These are phyloP conservation scores for Penaeus chinensis DNA, from an alignment of 1,140 invertebrate species.

Conservation along the genomic window DNA sequence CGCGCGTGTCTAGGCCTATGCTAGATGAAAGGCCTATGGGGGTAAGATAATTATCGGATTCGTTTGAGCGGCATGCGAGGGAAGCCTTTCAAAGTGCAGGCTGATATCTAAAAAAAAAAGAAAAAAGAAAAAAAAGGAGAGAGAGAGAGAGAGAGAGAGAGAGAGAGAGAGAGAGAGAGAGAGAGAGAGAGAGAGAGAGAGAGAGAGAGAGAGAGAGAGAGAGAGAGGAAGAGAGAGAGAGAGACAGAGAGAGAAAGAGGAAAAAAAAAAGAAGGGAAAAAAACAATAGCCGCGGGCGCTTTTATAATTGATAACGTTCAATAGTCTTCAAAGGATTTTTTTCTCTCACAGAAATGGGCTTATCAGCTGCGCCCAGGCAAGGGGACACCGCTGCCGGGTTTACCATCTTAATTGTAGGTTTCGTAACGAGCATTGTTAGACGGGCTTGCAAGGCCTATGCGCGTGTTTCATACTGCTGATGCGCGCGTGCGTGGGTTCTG, in stretches of 20 bases:
- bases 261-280: slow-evolving; percentile 10
- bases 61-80: slow-evolving; percentile 50
- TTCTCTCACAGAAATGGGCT: not conserved
- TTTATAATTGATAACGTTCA: slow-evolving; percentile 50
- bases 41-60: slow-evolving; percentile 51
- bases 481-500: too few relatives aligned
- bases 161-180: too few relatives aligned
- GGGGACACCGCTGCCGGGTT: slow-evolving; percentile 8
- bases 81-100: slow-evolving; percentile 44
- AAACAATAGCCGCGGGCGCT: slow-evolving; percentile 28
- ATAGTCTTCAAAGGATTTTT: slow-evolving; percentile 53
- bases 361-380: not conserved
- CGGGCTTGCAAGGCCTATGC: too few relatives aligned
- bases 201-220: too few relatives aligned
- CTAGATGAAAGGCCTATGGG: slow-evolving; percentile 47
- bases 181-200: too few relatives aligned
- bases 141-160: too few relatives aligned
- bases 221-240: too few relatives aligned
- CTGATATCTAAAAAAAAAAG: slow-evolving; percentile 4
- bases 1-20: slow-evolving; percentile 41
- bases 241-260: not conserved
- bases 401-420: slow-evolving; percentile 5
- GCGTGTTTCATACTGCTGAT: too few relatives aligned
- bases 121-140: not conserved
- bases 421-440: slow-evolving; percentile 17